Percentiles rank a stretch among this genome's conserved stretches.
Evolutionary conservation across 2,888 invertebrate species (phyloP).

Genomic region (Sylvicola cinctus): DNA sequence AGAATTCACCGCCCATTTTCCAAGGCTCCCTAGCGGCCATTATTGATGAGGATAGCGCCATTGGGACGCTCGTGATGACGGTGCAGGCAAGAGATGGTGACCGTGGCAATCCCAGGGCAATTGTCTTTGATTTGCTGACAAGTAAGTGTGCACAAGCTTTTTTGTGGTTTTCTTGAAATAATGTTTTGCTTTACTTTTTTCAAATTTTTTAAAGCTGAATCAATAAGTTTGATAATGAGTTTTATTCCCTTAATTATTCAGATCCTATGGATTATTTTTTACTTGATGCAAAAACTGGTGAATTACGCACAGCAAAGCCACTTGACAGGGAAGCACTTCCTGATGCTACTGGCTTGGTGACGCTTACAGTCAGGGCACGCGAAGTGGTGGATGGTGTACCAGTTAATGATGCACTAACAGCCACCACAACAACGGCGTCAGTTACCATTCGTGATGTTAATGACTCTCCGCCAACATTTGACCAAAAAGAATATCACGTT

Average conservation of each 20-base stretch:
- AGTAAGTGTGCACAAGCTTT: constrained; percentile 39
- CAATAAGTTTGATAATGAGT: neutral
- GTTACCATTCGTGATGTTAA: constrained; percentile 76
- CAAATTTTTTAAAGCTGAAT: neutral
- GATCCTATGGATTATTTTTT: constrained; percentile 78
- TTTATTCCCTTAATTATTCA: constrained; percentile 16
- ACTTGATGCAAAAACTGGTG: constrained; percentile 57
- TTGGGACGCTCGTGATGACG: constrained; percentile 60
- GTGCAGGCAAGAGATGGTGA: constrained; percentile 72
- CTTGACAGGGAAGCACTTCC: constrained; percentile 67
- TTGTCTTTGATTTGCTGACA: constrained; percentile 55
- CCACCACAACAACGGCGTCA: constrained; percentile 50
- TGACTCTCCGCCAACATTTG: constrained; percentile 72
- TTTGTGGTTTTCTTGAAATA: neutral
- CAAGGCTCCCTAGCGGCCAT: constrained; percentile 59
- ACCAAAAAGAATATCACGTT: constrained; percentile 58
- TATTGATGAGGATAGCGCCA: constrained; percentile 61
- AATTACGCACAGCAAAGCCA: constrained; percentile 62
- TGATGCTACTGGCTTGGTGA: constrained; percentile 59
- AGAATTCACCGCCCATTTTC: constrained; percentile 73
- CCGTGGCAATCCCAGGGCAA: constrained; percentile 56
- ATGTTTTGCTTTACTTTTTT: neutral
- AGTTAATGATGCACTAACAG: constrained; percentile 43
- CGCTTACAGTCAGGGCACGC: constrained; percentile 52
- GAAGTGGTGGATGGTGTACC: constrained; percentile 56